Base-by-base conservation (phyloP, 2,113 vertebrate genomes). In the Mola mola region DNA sequence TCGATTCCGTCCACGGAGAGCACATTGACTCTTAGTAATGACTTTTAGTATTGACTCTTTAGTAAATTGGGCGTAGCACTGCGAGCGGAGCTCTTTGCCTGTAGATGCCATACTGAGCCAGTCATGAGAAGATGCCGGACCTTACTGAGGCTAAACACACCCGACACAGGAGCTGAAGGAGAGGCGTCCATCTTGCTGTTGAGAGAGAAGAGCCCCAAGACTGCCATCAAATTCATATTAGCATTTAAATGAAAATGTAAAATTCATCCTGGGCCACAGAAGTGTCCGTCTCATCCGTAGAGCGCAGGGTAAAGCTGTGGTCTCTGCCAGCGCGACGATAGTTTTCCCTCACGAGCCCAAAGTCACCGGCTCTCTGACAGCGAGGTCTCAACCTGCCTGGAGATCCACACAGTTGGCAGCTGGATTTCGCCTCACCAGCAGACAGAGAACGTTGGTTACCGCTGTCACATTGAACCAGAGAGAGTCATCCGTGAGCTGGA, bases 171-270 rank as follows among this genome's bases (percentile, higher is more conserved):
- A 62, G 53, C 43, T 28, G 24, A 26, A 61, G 22, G 24, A 50
- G 37, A 41, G 8, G 42, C 58, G 53, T 72, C 49, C 64, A 63
- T 68, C 37, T 52, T 29, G 13, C 34, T 25, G 17, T 17, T 47
- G 33, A 67, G 46, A 72, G 26, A 48, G 53, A 74, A 16, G 28
- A 62, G 51, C 52, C 74, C 63, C 61, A 29, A 75, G 66, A 81
- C 82, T 33, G 65, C 67, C 68, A 73, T 85, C 71, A 84, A 82
- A 82, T 36, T 74, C 17, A 72, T 74, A 90, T 89, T 83, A 85
- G 78, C 83, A 88, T 88, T 87, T 86, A 79, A 84, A 88, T 88
- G 31, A 82, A 85, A 82, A 10, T 49, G 66, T 53, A 75, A 72
- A 78, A 66, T 72, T 57, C 64, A 71, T 79, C 16, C 52, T 47